Percentiles rank a stretch among this genome's conserved stretches.
Conservation (phyloP, 2,888 invertebrate species). For the Agelastica alni region DNA sequence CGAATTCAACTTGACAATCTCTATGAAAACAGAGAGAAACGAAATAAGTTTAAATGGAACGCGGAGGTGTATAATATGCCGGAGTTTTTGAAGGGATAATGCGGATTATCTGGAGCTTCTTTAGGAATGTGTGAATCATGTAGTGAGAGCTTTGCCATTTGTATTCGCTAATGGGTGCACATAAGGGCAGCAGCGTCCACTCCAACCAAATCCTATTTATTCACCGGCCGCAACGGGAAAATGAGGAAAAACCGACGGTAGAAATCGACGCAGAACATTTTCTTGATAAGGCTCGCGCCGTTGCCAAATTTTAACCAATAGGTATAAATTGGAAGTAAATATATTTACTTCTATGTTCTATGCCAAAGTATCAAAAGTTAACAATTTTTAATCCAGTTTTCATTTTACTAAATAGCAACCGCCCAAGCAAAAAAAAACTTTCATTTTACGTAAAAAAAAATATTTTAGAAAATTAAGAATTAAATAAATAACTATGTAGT, state of each 20-base stretch:
- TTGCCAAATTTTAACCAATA: conserved; percentile 2
- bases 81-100: conserved; percentile 47
- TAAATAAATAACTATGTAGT: no score
- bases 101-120: conserved; percentile 53
- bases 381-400: no score
- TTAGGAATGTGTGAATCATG: conserved; percentile 57
- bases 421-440: no score
- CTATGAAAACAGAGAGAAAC: conserved; percentile 27
- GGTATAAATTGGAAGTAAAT: no score
- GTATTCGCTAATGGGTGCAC: conserved; percentile 53
- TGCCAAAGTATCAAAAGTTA: no score
- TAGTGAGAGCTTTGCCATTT: conserved; percentile 56
- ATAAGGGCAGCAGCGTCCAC: conserved; percentile 47
- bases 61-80: conserved; percentile 42
- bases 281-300: background rate
- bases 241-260: conserved; percentile 26
- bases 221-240: conserved; percentile 32
- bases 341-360: no score
- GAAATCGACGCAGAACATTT: background rate
- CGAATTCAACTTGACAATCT: conserved; percentile 16
- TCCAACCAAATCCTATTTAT: conserved; percentile 52
- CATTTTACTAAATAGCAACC: no score
- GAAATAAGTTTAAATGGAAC: conserved; percentile 37
- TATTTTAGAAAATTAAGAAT: no score
- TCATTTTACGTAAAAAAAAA: no score